phyloP scores from a whole-genome alignment of 1,140 invertebrate genomes.

The Saccostrea cuccullata region DNA sequence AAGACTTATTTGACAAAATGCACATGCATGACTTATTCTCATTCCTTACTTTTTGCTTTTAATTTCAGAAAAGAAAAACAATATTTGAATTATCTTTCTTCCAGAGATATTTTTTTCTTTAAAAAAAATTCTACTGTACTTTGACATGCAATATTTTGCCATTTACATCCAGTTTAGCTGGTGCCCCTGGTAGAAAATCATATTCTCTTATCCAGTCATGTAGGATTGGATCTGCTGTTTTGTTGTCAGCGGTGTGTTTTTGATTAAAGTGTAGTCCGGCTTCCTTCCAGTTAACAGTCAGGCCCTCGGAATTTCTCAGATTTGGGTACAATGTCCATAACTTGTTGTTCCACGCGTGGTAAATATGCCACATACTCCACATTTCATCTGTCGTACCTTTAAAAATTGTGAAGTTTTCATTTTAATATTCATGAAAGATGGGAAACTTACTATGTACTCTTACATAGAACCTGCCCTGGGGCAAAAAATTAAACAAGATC shows the following conservation, averaged over 20 bases:
- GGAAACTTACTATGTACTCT: no score
- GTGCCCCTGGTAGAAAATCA: constrained; percentile 46
- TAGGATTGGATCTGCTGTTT: constrained; percentile 41
- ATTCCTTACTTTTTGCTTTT: no score
- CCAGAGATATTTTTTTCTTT: background rate
- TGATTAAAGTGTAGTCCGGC: constrained; percentile 46
- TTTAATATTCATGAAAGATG: no score
- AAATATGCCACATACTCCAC: constrained; percentile 73
- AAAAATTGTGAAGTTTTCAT: background rate
- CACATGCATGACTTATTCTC: no score
- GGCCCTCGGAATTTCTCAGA: constrained; percentile 36
- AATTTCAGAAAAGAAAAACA: background rate
- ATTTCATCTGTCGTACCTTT: constrained; percentile 53
- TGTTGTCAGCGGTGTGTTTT: background rate
- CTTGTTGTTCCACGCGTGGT: constrained; percentile 63
- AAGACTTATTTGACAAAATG: no score
- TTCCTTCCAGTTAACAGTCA: no score
- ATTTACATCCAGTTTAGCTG: constrained; percentile 44
- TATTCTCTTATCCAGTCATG: constrained; percentile 37
- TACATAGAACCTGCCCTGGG: no score
- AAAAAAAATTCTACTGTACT: background rate
- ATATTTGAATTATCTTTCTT: no score
- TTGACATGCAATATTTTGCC: constrained; percentile 36
- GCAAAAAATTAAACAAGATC: no score
- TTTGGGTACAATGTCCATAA: constrained; percentile 50